Evolutionary conservation across 2,888 invertebrate genomes (phyloP).

Genomic region (Sylvicola cinctus): DNA sequence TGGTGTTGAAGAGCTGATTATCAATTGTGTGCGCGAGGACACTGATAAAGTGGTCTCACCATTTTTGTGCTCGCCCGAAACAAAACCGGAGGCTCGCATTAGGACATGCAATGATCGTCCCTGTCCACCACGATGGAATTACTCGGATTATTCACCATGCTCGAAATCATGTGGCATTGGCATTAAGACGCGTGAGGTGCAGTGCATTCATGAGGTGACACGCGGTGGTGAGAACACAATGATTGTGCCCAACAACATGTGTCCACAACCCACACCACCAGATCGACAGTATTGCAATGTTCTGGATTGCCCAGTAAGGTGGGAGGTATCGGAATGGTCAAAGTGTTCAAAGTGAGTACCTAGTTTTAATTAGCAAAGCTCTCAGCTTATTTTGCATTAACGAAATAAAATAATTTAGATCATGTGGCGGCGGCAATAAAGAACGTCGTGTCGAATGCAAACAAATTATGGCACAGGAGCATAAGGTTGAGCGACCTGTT

Average conservation of each 20-base stretch:
- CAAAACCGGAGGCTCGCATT: constrained; percentile 73
- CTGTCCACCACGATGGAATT: constrained; percentile 88
- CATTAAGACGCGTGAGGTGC: constrained; percentile 74
- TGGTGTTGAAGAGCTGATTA: constrained; percentile 68
- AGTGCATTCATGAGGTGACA: constrained; percentile 60
- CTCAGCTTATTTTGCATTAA: too few species aligned
- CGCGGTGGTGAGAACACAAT: constrained; percentile 75
- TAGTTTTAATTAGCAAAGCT: neutral
- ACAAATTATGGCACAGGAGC: constrained; percentile 84
- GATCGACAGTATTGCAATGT: constrained; percentile 84
- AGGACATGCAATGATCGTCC: constrained; percentile 87
- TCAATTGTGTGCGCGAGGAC: constrained; percentile 72
- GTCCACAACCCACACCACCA: constrained; percentile 75
- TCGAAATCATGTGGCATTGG: constrained; percentile 90
- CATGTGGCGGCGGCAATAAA: constrained; percentile 85
- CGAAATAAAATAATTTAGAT: constrained; percentile 12
- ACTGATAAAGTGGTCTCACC: constrained; percentile 74
- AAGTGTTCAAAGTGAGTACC: constrained; percentile 54
- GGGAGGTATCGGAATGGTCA: constrained; percentile 76
- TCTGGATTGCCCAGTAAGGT: constrained; percentile 76
- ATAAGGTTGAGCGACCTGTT: constrained; percentile 58
- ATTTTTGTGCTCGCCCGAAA: constrained; percentile 66
- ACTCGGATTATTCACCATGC: constrained; percentile 74
- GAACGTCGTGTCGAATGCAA: constrained; percentile 68
- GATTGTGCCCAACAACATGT: constrained; percentile 77